Evolutionary conservation across 2,797 vertebrate species (phyloP).

Genomic region (Haliaeetus vocifer): DNA sequence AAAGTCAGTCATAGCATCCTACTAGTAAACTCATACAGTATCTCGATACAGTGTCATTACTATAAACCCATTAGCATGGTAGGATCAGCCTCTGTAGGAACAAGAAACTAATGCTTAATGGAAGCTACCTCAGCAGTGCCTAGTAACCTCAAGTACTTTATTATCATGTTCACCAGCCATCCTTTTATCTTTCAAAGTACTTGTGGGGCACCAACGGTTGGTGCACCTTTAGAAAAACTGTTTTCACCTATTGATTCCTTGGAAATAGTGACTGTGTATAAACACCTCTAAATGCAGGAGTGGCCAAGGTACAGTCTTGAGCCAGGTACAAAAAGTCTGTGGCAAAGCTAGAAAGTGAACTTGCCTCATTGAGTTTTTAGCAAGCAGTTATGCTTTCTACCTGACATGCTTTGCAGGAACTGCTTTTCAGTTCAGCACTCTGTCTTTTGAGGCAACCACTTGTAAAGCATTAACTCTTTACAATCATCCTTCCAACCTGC

Average conservation of each 20-base stretch:
- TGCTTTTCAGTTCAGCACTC: neutral
- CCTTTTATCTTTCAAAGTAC: neutral
- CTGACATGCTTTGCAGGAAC: no score
- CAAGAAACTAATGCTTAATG: neutral
- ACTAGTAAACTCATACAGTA: neutral
- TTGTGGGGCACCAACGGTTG: neutral
- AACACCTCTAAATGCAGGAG: neutral
- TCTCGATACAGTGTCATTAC: neutral
- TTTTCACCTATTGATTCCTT: neutral
- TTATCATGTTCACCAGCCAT: neutral
- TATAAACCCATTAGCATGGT: neutral
- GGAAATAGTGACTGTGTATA: neutral
- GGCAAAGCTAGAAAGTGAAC: neutral
- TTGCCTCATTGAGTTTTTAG: neutral
- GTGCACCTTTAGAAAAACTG: neutral
- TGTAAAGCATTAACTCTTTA: neutral
- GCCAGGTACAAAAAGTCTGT: neutral
- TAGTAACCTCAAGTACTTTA: neutral
- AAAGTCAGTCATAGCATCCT: neutral
- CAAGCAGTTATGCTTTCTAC: neutral
- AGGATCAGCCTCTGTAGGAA: neutral
- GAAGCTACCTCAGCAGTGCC: neutral
- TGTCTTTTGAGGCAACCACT: neutral
- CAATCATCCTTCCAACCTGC: neutral
- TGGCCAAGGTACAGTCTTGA: neutral